Conservation (phyloP, 2,797 vertebrate genomes). For the Prionace glauca region DNA sequence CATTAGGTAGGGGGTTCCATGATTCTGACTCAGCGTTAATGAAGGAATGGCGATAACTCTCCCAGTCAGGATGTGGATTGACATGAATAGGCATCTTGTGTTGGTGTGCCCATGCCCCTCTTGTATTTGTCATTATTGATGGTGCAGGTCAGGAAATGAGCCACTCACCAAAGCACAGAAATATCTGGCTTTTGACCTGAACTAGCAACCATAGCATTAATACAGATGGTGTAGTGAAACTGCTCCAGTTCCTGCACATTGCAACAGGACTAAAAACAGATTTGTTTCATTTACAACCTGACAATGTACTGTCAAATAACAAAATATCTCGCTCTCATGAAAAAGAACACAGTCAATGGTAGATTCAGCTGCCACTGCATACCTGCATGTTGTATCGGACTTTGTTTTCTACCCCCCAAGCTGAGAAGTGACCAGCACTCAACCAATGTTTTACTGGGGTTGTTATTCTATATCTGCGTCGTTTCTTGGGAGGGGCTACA, state of each 20-base stretch:
- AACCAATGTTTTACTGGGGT: neutral
- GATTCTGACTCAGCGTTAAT: neutral
- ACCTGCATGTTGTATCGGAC: neutral
- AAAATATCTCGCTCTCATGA: neutral
- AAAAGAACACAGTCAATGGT: neutral
- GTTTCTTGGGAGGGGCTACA: no score
- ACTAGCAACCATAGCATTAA: neutral
- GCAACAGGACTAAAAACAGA: neutral
- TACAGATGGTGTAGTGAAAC: neutral
- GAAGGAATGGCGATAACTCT: neutral
- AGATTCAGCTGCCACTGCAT: neutral
- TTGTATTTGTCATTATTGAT: neutral
- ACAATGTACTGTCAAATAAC: neutral
- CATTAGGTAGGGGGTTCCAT: neutral
- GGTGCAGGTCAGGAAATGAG: neutral
- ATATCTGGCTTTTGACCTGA: neutral
- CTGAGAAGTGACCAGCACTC: neutral
- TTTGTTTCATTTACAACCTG: neutral
- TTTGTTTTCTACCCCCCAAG: slow-evolving; percentile 16
- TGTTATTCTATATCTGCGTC: no score
- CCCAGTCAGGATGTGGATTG: neutral
- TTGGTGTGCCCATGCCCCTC: no score
- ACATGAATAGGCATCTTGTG: neutral
- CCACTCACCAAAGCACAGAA: neutral
- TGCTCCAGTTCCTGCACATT: neutral